Conservation (phyloP, 2,113 vertebrate genomes). For the Macquaria ambigua region DNA sequence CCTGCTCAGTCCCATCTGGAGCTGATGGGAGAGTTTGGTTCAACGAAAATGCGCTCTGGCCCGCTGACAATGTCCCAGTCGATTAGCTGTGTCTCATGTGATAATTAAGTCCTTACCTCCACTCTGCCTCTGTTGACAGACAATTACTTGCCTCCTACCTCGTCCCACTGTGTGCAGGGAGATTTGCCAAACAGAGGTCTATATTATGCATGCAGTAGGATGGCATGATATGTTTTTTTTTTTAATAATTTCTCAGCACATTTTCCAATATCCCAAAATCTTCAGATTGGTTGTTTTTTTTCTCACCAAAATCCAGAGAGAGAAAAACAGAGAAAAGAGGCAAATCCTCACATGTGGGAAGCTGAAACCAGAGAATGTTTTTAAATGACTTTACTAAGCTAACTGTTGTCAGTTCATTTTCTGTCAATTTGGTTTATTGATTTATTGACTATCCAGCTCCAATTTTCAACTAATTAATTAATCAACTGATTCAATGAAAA, state of each 20-base stretch:
- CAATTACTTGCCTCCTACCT: conserved; percentile 18
- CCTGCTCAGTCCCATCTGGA: conserved; percentile 68
- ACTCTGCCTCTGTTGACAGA: conserved; percentile 42
- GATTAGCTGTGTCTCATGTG: conserved; percentile 63
- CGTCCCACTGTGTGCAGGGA: conserved; percentile 18
- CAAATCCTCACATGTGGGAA: background rate
- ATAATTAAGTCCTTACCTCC: conserved; percentile 57
- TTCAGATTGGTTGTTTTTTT: background rate
- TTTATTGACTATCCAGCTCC: background rate
- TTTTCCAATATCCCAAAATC: background rate
- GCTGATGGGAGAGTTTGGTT: conserved; percentile 54
- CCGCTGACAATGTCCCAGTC: conserved; percentile 54
- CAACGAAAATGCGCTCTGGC: conserved; percentile 60
- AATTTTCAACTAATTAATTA: background rate
- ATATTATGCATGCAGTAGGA: background rate
- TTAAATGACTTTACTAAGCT: too few relatives aligned
- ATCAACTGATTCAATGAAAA: background rate
- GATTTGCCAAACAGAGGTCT: background rate
- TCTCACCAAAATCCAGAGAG: background rate
- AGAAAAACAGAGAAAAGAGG: background rate
- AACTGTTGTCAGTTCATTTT: background rate
- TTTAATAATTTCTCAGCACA: too few relatives aligned
- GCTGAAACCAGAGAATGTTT: background rate
- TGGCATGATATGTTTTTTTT: background rate
- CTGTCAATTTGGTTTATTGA: background rate